Conservation (phyloP, 2,888 invertebrate genomes). For the Drosophila anceps region DNA sequence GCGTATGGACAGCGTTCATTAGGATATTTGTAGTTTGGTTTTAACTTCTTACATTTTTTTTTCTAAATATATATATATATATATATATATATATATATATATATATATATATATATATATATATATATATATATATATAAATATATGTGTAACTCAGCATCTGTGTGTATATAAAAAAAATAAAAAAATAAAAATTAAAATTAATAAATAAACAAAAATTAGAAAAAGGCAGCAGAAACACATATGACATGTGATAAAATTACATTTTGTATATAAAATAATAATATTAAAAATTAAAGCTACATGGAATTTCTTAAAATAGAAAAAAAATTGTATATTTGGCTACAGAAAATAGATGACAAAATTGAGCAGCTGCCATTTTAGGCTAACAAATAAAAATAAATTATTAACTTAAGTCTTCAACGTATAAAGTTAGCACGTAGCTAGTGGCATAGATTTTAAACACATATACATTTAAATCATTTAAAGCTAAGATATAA, state of each 20-base stretch:
- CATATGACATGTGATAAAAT: conserved; percentile 72
- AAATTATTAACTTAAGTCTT: conserved; percentile 29
- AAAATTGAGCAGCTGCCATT: conserved; percentile 73
- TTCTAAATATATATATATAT: conserved; percentile 18
- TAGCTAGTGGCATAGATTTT: conserved; percentile 72
- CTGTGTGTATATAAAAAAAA: conserved; percentile 42
- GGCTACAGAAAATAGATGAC: conserved; percentile 56
- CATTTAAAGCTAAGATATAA: conserved; percentile 27
- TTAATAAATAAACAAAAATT: not conserved
- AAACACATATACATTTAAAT: conserved; percentile 48
- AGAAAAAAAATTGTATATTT: conserved; percentile 62
- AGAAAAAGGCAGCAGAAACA: conserved; percentile 13
- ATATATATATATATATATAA: conserved; percentile 23
- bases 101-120: conserved; percentile 13
- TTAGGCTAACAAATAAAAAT: conserved; percentile 39
- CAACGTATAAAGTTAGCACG: conserved; percentile 58
- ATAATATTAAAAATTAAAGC: conserved; percentile 12
- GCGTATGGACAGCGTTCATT: conserved; percentile 50
- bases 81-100: conserved; percentile 18
- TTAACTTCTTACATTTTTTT: conserved; percentile 35
- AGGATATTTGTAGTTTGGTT: conserved; percentile 57
- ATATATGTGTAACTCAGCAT: conserved; percentile 39
- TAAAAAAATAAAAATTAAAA: not conserved
- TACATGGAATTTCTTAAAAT: conserved; percentile 18
- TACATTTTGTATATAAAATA: conserved; percentile 43